Base-by-base conservation (phyloP, 2,113 vertebrate species). In the Hiodon alosoides region DNA sequence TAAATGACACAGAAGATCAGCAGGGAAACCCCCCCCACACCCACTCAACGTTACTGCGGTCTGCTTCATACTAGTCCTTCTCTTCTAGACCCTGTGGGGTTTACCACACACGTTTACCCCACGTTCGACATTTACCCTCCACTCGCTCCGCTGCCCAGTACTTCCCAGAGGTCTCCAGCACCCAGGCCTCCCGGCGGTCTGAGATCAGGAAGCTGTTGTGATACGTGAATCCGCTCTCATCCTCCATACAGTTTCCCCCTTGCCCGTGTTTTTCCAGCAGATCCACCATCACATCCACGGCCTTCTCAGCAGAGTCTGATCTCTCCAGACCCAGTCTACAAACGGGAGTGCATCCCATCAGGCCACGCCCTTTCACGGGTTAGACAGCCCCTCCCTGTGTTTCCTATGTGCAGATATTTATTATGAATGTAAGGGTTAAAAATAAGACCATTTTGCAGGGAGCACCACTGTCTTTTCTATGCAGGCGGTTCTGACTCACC, bases 171-270 rank as follows among this genome's bases (percentile, higher is more conserved):
- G 95, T 98, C 84, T 99, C 97, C 87, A 99, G 89, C 83, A 98
- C 87, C 97, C 97, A 99, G 0, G 95, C 95, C 84, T 96, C 95
- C 16, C 85, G 93, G 83, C 94, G 91, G 89, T 98, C 96, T 0
- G 93, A 93, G 87, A 99, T 94, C 67, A 99, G 90, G 88, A 99
- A 99, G 81, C 96, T 97, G 90, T 99, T 99, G 87, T 98, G 89
- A 86, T 99, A 98, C 13, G 91, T 94, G 85, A 97, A 95, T 52
- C 76, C 72, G 83, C 88, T 87, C 0, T 87, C 72, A 74, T 93
- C 94, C 80, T 99, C 96, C 88, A 94, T 90, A 81, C 97, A 98
- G 66, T 93, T 92, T 81, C 96, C 97, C 80, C 96, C 97, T 76
- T 97, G 95, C 58, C 94, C 95, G 0, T 98, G 91, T 83, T 92